Evolutionary conservation across 1,140 invertebrate genomes (phyloP), one percentile per base, ranked within the genome.

Genomic region (Argopecten irradians): DNA sequence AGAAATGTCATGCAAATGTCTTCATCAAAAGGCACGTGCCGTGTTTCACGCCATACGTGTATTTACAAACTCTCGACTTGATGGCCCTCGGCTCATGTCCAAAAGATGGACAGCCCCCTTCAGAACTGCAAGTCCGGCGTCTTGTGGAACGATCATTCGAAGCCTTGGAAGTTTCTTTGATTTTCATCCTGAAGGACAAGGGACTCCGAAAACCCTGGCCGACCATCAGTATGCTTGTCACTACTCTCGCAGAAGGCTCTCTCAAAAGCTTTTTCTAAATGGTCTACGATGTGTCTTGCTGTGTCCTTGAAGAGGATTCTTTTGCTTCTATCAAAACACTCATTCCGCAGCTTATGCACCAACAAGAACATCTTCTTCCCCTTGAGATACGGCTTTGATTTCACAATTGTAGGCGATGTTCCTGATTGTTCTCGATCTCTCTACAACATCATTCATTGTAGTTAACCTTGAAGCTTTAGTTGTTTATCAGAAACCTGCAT

Each of bases 141-240:
- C n/a, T n/a, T n/a, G n/a, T n/a, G n/a, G n/a, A n/a, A n/a, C n/a
- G n/a, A n/a, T n/a, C n/a, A n/a, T n/a, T n/a, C n/a, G n/a, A n/a
- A n/a, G 14, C 35, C 71, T 41, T 86, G 71, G 39, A 89, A 89
- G 14, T 82, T 83, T 34, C 34, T 71, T 35, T 84, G 32, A 13
- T 89, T 41, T n/a, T 43, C 84, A n/a, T 86, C 33, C 34, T 55
- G 71, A 22, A 91, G 34, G 7, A 89, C 34, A 39, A 87, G 71
- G 16, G 86, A 91, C 34, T 91, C 87, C 19, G 90, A 89, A 71
- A 89, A 89, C n/a, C 90, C 90, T 41, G n/a, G n/a, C 90, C 90
- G 22, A 91, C 90, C 90, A 91, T 89, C 0, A 91, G 39, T 0
- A 89, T 83, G 28, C 33, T 41, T 11, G 41, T 32, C 0, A 88